A percentile compares a stretch with the other conserved stretches of the same genome.
Evolutionary conservation across 2,797 vertebrate species (phyloP).

Genomic region (Spinibarbus caldwelli): DNA sequence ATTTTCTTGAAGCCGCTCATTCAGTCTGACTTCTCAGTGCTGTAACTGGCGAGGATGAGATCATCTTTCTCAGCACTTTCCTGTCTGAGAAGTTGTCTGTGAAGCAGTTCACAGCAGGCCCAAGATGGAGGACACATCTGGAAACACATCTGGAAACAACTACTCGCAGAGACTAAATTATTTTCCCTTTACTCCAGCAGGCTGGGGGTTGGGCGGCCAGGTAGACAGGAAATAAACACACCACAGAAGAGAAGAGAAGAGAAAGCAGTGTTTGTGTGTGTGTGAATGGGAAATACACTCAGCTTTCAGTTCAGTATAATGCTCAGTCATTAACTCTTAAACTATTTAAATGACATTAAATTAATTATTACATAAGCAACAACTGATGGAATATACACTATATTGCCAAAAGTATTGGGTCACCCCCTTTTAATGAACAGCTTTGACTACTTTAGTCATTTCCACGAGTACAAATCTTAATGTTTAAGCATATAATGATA

Average conservation of each 20-base stretch:
- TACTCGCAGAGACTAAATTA: conserved; percentile 76
- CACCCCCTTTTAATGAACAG: too few relatives aligned
- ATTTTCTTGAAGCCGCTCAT: conserved; percentile 4
- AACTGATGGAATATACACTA: too few relatives aligned
- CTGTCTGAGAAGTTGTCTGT: conserved; percentile 39
- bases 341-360: too few relatives aligned
- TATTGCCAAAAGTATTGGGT: too few relatives aligned
- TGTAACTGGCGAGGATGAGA: conserved; percentile 49
- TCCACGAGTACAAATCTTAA: too few relatives aligned
- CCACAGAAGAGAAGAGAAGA: neutral
- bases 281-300: neutral
- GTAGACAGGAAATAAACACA: conserved; percentile 60
- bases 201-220: conserved; percentile 53
- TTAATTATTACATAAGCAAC: too few relatives aligned
- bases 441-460: too few relatives aligned
- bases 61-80: conserved; percentile 44
- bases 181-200: conserved; percentile 64
- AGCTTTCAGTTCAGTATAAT: neutral
- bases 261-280: neutral
- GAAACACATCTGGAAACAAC: conserved; percentile 84
- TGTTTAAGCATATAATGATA: too few relatives aligned
- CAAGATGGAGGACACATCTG: conserved; percentile 74
- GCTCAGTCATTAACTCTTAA: neutral
- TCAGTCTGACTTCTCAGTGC: conserved; percentile 2
- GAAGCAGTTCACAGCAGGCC: conserved; percentile 72